Evolutionary conservation across 2,888 invertebrate species (phyloP), one percentile per base, ranked within the genome.

Genomic region (Papilio gigon): DNA sequence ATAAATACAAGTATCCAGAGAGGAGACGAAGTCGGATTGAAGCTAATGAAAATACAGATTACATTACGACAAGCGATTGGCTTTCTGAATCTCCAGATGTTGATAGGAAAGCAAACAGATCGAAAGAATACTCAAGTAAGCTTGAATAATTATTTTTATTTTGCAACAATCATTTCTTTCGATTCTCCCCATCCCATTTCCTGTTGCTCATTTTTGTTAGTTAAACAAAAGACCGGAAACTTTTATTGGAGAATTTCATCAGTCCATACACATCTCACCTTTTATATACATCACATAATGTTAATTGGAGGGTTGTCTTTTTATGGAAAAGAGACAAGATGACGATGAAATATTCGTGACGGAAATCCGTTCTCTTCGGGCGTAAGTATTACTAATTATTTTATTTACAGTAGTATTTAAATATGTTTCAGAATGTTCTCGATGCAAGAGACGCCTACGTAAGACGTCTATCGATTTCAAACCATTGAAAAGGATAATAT

Each of bases 401-500:
- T n/a, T 4, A 40, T n/a, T 4, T 6, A n/a, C 14, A n/a, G 2
- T n/a, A 40, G 40, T 42, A 44, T 42, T 0, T 12, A 53, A 47
- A 17, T 47, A 61, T 42, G 22, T 68, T 68, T 14, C 64, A 68
- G 64, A 30, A 27, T n/a, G 30, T 22, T 22, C 50, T 22, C 35
- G 37, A 6, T 25, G 37, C 22, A 69, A 53, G 27, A 65, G 42
- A 69, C 42, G 33, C 17, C 17, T 60, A 11, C 47, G 60, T 25
- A 69, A 53, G n/a, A 53, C 40, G 14, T 60, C 59, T n/a, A 25
- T 69, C 30, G 59, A 68, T 40, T 47, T 68, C 5, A 47, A 65
- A 42, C 20, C 12, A 60, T 61, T 69, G 3, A 65, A 53, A 40
- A 30, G 22, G 53, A 69, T 27, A 25, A 33, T 60, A 25, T 69